A percentile compares a stretch with the other conserved stretches of the same genome.
These are phyloP conservation scores for Spisula solida DNA, from an alignment of 2,888 invertebrate genomes.

Conservation along the genomic window DNA sequence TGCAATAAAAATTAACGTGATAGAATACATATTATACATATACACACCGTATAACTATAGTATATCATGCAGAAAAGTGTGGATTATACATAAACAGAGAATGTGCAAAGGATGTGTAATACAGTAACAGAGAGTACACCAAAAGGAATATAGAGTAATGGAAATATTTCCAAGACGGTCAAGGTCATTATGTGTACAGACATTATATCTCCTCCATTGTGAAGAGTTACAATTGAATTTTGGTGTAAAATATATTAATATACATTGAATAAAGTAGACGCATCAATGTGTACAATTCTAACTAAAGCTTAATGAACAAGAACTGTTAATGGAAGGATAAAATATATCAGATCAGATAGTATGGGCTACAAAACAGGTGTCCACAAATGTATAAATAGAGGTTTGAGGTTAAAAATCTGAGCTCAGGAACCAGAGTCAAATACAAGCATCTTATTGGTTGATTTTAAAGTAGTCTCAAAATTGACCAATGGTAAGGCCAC, in stretches of 20 bases:
- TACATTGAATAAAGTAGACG: neutral
- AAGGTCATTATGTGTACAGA: neutral
- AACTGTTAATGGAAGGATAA: neutral
- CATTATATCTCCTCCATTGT: neutral
- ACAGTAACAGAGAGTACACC: neutral
- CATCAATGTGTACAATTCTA: neutral
- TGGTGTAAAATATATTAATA: no score
- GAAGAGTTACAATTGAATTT: no score
- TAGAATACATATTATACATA: neutral
- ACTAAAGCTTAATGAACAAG: neutral
- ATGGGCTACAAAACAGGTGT: neutral
- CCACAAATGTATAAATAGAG: neutral
- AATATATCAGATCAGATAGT: neutral
- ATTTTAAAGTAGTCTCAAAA: neutral
- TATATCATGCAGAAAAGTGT: neutral
- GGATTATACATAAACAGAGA: neutral
- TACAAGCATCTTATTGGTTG: neutral
- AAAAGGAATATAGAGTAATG: neutral
- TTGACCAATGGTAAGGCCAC: neutral
- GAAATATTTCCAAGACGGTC: no score
- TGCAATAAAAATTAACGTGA: neutral
- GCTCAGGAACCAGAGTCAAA: neutral
- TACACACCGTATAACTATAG: neutral
- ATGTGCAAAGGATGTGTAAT: constrained; percentile 8
- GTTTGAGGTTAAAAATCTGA: neutral